phyloP scores from a whole-genome alignment of 2,888 invertebrate genomes.

The Oligia strigilis region DNA sequence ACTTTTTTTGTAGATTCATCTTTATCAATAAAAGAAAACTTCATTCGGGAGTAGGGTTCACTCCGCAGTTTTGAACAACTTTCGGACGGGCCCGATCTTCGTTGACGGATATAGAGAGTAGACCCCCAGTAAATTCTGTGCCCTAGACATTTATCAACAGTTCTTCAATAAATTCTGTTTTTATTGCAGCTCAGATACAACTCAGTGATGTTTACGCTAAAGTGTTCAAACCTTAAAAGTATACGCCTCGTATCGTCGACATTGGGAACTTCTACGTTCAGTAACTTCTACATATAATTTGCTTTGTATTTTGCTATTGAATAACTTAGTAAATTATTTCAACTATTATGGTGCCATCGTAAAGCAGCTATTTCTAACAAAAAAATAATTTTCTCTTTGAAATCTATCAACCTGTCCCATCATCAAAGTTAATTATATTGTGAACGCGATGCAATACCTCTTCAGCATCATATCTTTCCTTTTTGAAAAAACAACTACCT shows the following conservation, averaged over 20 bases:
- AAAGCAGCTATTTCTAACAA: background rate
- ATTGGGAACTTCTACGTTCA: too few relatives aligned
- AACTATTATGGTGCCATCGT: background rate
- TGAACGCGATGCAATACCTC: slow-evolving; percentile 5
- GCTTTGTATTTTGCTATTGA: background rate
- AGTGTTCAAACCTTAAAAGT: background rate
- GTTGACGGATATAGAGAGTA: background rate
- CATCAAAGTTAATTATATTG: slow-evolving; percentile 17
- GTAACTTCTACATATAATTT: background rate
- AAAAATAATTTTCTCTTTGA: fast-evolving
- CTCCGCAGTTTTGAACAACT: background rate
- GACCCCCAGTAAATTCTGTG: too few relatives aligned
- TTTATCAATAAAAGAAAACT: background rate
- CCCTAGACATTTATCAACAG: too few relatives aligned
- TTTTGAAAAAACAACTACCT: background rate
- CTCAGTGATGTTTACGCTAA: background rate
- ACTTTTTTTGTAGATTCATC: background rate
- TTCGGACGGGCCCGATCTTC: background rate
- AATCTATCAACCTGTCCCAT: background rate
- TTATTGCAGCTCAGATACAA: background rate
- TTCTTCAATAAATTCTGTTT: background rate
- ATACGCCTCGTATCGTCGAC: background rate
- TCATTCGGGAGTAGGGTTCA: background rate
- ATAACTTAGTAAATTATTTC: background rate
- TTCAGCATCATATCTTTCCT: background rate